Base-by-base conservation (phyloP, 2,113 vertebrate species). In the Caloenas nicobarica region DNA sequence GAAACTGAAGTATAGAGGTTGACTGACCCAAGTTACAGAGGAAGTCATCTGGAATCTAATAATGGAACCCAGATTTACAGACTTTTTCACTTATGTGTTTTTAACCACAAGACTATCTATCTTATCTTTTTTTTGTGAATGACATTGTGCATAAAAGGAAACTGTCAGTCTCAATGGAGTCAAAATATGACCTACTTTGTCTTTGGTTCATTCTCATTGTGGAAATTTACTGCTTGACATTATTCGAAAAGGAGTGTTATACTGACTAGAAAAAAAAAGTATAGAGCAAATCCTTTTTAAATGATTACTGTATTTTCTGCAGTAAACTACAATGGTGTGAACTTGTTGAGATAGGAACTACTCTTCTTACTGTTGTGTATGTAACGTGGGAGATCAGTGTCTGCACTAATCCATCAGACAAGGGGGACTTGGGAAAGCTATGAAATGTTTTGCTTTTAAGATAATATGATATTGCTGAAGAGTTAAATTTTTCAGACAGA, bases 1-100 rank as follows among this genome's bases (percentile, higher is more conserved):
- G 46, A 73, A 83, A 62, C 50, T 70, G 68, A 66, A 89, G 36
- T 33, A 14, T 26, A 73, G 64, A 64, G n/a, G 2, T 28, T 83
- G 58, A 14, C 68, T 91, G 71, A 85, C 44, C 66, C 38, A 1
- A 69, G 57, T 77, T 77, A 34, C 11, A 71, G 94, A 86, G 72
- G 54, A 94, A 70, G 46, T 86, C 8, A 82, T 86, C 83, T 96
- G 86, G 62, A 88, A 86, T 60, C 88, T 78, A 83, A 86, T 92
- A 88, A 83, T 66, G 86, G 68, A 96, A 81, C 21, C 29, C 76
- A 80, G 60, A 93, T 91, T 74, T 70, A 88, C 88, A 93, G 60
- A 38, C 72, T 79, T 79, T 58, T 89, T 95, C 90, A 89, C 40
- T 92, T 88, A 80, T 0, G 7, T 92, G 72, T 89, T 91, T 93